A percentile compares a stretch with the other conserved stretches of the same genome.
Conservation (phyloP, 2,888 invertebrate genomes). For the Heliconius ismenius region DNA sequence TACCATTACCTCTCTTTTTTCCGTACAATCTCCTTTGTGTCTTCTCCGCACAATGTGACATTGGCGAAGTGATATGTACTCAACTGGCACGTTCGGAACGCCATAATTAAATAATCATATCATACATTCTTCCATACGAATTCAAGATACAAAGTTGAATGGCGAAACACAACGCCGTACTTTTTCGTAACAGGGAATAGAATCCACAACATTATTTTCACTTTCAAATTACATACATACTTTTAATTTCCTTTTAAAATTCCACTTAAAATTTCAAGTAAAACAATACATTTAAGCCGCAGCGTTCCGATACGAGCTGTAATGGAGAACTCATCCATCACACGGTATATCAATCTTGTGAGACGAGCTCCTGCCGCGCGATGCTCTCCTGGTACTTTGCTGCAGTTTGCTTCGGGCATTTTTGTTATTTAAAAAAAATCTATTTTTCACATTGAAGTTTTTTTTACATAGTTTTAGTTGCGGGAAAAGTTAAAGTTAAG, state of each 20-base stretch:
- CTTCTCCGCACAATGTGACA: too few species aligned
- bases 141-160: too few species aligned
- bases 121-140: too few species aligned
- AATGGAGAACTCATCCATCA: constrained; percentile 55
- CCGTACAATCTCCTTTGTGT: too few species aligned
- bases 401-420: constrained; percentile 46
- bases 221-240: background rate
- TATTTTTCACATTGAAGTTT: background rate
- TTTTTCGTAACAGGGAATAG: too few species aligned
- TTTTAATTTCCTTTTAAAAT: constrained; percentile 12
- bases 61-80: too few species aligned
- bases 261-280: constrained; percentile 13
- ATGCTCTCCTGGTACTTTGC: constrained; percentile 63
- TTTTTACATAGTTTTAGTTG: too few species aligned
- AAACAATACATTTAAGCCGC: constrained; percentile 35
- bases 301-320: constrained; percentile 41
- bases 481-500: too few species aligned
- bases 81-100: too few species aligned
- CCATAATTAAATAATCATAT: too few species aligned
- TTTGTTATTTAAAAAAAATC: constrained; percentile 12
- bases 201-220: background rate
- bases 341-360: constrained; percentile 69
- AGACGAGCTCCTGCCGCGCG: constrained; percentile 55
- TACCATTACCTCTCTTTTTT: too few species aligned
- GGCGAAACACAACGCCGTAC: too few species aligned